These are phyloP conservation scores for Urocitellus parryii DNA, from an alignment of 2,113 vertebrate species.

Conservation along the genomic window DNA sequence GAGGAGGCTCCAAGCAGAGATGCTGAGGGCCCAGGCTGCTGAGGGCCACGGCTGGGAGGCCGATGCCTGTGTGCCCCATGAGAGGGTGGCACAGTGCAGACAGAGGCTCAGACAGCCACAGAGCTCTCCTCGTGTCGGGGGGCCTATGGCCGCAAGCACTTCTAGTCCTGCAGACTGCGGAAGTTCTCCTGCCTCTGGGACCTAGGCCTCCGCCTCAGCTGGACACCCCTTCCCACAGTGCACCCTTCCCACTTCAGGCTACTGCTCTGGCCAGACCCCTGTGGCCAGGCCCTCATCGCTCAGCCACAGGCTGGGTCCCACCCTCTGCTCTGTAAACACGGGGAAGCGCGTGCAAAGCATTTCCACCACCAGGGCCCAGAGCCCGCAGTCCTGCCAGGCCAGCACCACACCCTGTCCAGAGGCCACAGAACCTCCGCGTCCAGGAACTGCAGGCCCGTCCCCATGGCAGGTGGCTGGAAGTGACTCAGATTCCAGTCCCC, in stretches of 20 bases:
- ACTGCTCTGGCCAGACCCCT: not conserved
- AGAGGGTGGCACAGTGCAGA: too few relatives aligned
- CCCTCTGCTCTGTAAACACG: slow-evolving; percentile 56
- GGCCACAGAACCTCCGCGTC: not conserved
- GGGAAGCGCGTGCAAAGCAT: slow-evolving; percentile 63
- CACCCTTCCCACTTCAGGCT: accelerated
- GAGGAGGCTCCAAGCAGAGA: not conserved
- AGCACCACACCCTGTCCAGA: not conserved
- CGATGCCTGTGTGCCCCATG: accelerated
- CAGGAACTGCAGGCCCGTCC: slow-evolving; percentile 51
- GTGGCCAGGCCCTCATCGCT: not conserved
- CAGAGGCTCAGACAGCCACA: not conserved
- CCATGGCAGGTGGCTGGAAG: slow-evolving; percentile 77
- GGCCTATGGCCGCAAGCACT: not conserved
- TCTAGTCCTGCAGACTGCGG: accelerated
- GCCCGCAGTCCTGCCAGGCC: not conserved
- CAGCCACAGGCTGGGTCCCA: not conserved
- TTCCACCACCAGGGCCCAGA: slow-evolving; percentile 73
- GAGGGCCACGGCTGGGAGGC: not conserved
- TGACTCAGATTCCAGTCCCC: slow-evolving; percentile 49
- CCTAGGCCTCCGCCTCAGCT: not conserved
- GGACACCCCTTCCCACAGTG: too few relatives aligned
- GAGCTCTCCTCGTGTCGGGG: too few relatives aligned
- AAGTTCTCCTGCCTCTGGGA: accelerated
- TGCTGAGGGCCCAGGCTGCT: not conserved